Base-by-base conservation (phyloP, 2,797 vertebrate genomes). In the Setipinna tenuifilis region DNA sequence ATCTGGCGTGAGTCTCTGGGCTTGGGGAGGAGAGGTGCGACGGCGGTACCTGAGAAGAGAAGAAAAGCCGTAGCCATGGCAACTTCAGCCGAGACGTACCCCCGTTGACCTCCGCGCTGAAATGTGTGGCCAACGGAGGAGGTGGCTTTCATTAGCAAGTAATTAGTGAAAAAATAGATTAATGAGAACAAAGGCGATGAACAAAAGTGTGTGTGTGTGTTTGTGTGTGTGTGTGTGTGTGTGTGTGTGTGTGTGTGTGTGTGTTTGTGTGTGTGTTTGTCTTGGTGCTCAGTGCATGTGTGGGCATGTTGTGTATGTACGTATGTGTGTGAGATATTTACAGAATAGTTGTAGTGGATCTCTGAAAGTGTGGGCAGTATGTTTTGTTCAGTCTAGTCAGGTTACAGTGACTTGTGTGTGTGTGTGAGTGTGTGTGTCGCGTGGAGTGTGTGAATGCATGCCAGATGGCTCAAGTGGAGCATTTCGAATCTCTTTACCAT, bases 401-500 rank as follows among this genome's bases (percentile, higher is more conserved):
- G 71, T 78, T 78, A 41, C 71, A 19, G 14, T 75, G 17, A n/a
- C n/a, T n/a, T 75, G 68, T 75, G 35, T 71, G 28, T 35, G 68
- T 78, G 25, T 62, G 59, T 23, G 2, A 28, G 65, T 68, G 25
- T 68, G 65, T 68, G 65, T 16, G 12, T 14, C 0, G 11, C 5
- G 35, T 41, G 35, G 25, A 14, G 28, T 68, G 28, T 59, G 58
- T 78, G 71, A 44, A 78, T 21, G 6, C 35, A 78, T 17, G 71
- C 71, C 71, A 54, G 81, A 54, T 50, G 46, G 81, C 54, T 54
- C 7, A 35, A 50, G 35, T 44, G 19, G 71, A 75, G 68, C 14
- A 75, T 75, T 75, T 35, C 6, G 28, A 78, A 78, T 78, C 71
- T 78, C 35, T 78, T 78, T 78, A 78, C 71, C 17, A 78, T 78